phyloP scores from a whole-genome alignment of 2,113 vertebrate genomes.

The Ochotona princeps region DNA sequence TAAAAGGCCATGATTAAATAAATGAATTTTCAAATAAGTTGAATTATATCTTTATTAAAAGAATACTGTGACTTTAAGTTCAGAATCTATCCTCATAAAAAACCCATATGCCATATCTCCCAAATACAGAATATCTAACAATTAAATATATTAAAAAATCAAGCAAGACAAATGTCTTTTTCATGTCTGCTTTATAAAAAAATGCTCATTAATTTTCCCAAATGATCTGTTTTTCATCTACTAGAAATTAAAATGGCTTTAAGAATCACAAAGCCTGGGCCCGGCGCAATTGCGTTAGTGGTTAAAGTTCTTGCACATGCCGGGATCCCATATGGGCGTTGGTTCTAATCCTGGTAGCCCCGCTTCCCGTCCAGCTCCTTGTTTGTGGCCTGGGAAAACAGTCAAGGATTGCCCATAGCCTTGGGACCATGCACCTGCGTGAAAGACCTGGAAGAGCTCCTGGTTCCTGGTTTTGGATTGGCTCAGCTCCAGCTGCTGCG shows the following conservation, averaged over 20 bases:
- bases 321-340: too few relatives aligned
- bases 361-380: too few relatives aligned
- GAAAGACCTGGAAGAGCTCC: too few relatives aligned
- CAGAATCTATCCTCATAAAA: background rate
- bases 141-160: conserved; percentile 48
- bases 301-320: too few relatives aligned
- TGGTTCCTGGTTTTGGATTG: too few relatives aligned
- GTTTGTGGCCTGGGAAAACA: too few relatives aligned
- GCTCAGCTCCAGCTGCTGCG: too few relatives aligned
- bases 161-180: conserved; percentile 54
- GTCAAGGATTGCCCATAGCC: too few relatives aligned
- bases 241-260: conserved; percentile 46
- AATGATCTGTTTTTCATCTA: conserved; percentile 37
- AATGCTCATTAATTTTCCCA: conserved; percentile 5
- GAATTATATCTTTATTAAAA: conserved; percentile 45
- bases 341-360: too few relatives aligned
- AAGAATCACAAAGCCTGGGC: conserved; percentile 29
- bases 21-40: background rate
- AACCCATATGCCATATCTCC: background rate
- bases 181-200: background rate
- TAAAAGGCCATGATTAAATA: background rate
- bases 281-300: too few relatives aligned
- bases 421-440: too few relatives aligned
- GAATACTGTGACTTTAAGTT: conserved; percentile 7
- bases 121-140: conserved; percentile 27